Base-by-base conservation (phyloP, 2,113 vertebrate species). In the Centropus unirufus region DNA sequence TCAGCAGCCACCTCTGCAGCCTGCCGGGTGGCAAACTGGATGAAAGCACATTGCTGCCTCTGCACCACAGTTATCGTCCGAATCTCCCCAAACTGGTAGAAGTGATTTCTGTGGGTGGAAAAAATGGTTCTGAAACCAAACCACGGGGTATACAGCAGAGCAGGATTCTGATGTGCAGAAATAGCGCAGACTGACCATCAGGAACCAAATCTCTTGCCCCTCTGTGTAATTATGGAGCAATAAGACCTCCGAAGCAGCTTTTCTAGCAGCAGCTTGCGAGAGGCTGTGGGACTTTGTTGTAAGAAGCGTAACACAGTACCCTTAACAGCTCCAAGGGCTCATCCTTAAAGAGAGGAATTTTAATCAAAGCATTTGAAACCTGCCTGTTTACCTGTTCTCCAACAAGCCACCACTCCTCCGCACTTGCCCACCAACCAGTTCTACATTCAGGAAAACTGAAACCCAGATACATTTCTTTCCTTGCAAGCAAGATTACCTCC, bases 21-120 rank as follows among this genome's bases (percentile, higher is more conserved):
- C 70, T 99, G 99, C 8, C 99, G 97, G 2, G 99, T 99, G 79
- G 99, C 99, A 77, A 99, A 99, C 98, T 99, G 99, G 96, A 99
- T 99, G 93, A 99, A 99, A 27, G 99, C 99, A 73, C 99, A 99
- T 46, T 99, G 99, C 77, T 99, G 99, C 91, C 99, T 98, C 95
- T 99, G 99, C 21, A 99, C 99, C 5, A 99, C 98, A 0, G 99
- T 99, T 84, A 99, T 99, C 1, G 99, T 99, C 42, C 99, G 98
- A 51, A 99, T 99, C 97, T 99, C 99, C 40, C 99, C 99, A 92
- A 99, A 99, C 97, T 99, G 99, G 96, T 99, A 99, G 92, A 99
- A 99, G 91, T 99, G 99, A 96, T 98, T 99, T 98, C 99, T 99
- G 93, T 5, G 20, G 5, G 13, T 13, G 20, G 58, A 12, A n/a